Conservation (phyloP, 2,888 invertebrate species). For the Thymelicus sylvestris region DNA sequence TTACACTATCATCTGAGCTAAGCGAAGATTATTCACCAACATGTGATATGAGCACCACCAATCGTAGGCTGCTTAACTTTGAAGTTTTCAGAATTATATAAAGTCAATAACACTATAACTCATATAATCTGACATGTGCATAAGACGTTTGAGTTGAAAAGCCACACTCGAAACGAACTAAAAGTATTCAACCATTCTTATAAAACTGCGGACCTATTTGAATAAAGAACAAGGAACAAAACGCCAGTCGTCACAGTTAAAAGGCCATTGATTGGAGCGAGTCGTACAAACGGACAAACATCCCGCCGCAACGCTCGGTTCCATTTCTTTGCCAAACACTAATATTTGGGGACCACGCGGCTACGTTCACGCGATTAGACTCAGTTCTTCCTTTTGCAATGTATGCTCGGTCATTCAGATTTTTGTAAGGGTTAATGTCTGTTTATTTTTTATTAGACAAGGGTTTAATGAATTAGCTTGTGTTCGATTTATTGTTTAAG, state of each 20-base stretch:
- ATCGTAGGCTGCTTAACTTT: too few relatives aligned
- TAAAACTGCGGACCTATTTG: constrained; percentile 12
- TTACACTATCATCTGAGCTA: too few relatives aligned
- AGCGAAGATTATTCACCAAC: too few relatives aligned
- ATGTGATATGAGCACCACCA: too few relatives aligned
- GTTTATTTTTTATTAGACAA: constrained; percentile 19
- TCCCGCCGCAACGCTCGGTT: constrained; percentile 48
- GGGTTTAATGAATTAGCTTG: background rate
- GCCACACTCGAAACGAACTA: constrained; percentile 7
- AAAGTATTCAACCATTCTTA: constrained; percentile 2
- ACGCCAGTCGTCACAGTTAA: constrained; percentile 42
- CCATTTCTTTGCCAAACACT: constrained; percentile 82
- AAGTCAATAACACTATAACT: too few relatives aligned
- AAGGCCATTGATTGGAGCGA: constrained; percentile 55
- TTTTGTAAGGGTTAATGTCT: constrained; percentile 17
- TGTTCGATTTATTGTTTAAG: too few relatives aligned
- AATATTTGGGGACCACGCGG: constrained; percentile 80
- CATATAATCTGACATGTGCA: too few relatives aligned
- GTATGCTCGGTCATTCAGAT: constrained; percentile 36
- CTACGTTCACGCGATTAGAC: constrained; percentile 67
- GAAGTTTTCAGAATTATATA: too few relatives aligned
- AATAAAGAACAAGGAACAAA: constrained; percentile 23
- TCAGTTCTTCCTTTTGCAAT: constrained; percentile 48
- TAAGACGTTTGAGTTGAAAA: background rate
- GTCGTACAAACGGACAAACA: constrained; percentile 54